These are phyloP conservation scores for Liparis tanakae DNA, from an alignment of 2,797 vertebrate genomes.

Conservation along the genomic window DNA sequence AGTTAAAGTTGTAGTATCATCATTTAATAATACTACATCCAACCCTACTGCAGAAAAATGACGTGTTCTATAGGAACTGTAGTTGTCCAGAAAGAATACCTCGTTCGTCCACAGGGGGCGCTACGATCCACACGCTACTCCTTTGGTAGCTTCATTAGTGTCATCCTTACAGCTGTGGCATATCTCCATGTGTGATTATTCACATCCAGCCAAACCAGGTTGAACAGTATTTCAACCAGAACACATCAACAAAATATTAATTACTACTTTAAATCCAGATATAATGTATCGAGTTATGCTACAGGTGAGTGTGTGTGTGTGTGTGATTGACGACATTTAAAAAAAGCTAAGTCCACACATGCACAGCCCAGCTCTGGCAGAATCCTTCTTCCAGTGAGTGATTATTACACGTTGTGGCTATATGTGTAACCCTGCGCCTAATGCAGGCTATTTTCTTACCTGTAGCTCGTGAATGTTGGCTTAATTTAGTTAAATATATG, in stretches of 20 bases:
- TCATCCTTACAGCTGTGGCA: not conserved
- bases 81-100: too few relatives aligned
- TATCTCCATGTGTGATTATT: constrained; percentile 16
- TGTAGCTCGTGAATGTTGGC: constrained; percentile 4
- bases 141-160: not conserved
- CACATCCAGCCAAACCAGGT: not conserved
- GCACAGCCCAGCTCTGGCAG: not conserved
- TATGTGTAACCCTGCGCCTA: not conserved
- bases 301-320: not conserved
- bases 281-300: not conserved
- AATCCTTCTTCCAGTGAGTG: not conserved
- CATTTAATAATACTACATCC: not conserved
- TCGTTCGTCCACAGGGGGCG: too few relatives aligned
- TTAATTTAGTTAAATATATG: constrained; percentile 36
- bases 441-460: constrained; percentile 23
- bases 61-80: too few relatives aligned
- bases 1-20: not conserved
- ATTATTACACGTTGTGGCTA: not conserved
- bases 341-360: constrained; percentile 5
- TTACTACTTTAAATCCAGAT: too few relatives aligned
- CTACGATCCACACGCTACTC: too few relatives aligned
- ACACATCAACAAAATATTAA: too few relatives aligned
- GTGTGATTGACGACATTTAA: too few relatives aligned
- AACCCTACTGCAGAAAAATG: not conserved
- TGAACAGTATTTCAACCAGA: too few relatives aligned